Evolutionary conservation across 2,797 vertebrate species (phyloP), one percentile per base, ranked within the genome.

Genomic region (Tolypeutes matacus): DNA sequence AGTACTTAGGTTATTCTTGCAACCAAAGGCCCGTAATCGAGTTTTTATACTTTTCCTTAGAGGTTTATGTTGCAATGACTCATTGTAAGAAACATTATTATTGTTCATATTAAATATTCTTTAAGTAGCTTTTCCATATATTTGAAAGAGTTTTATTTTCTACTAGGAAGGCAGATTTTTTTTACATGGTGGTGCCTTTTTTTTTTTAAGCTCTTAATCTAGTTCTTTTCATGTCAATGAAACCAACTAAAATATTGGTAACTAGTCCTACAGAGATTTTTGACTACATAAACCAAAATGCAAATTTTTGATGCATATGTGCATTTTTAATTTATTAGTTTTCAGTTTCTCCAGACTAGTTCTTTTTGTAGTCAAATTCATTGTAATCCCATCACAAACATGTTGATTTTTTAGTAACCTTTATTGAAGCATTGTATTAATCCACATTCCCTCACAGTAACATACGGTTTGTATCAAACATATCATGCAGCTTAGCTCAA

Each of bases 331-430:
- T 93, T 97, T 94, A 62, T 86, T 93, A 46, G 62, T 83, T 77
- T 95, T 97, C 62, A 96, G 84, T 97, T 98, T 65, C 96, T 96
- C 3, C 31, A 78, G 91, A 95, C 94, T 84, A 87, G 58, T 96
- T 95, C 91, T 95, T 94, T 97, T 95, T 96, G 97, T 97, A 98
- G 96, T 95, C 94, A 94, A 96, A 97, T 93, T 97, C 92, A 92
- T 92, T 95, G 46, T 98, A 98, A 98, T 98, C 97, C 96, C 97
- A 97, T 97, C 96, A 98, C 76, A 23, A 97, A 97, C 97, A 97
- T 87, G 96, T 97, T 97, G 97, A 98, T 98, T 80, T 58, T 94
- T 97, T 91, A 97, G 95, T 97, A 98, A 98, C 97, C 97, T 96
- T 97, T 97, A 94, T 96, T 97, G 97, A 95, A 97, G 93, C 95